Evolutionary conservation across 1,140 invertebrate species (phyloP), one percentile per base, ranked within the genome.

Genomic region (Leucophenga varia): DNA sequence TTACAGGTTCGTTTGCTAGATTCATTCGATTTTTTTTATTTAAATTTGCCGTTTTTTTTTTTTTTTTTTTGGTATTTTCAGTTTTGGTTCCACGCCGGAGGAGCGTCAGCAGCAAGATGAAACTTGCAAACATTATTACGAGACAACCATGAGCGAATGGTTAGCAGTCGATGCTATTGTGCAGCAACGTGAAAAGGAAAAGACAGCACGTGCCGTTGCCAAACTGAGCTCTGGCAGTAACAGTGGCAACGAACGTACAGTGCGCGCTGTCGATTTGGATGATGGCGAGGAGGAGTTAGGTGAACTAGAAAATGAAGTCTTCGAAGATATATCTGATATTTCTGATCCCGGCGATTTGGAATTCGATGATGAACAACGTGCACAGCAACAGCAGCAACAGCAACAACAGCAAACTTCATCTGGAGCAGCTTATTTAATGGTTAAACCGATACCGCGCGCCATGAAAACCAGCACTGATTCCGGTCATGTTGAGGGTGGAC

Each of bases 121-220:
- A 49, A 77, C 79, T 36, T 84, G 87, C 46, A 80, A 84, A 54
- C 82, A 86, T 41, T 82, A 85, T 49, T 93, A 93, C 61, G 92
- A 95, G 77, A 87, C 88, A 6, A 90, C 86, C 2, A 93, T 94
- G 90, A 92, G 90, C 1, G 93, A 95, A 70, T 97, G 94, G 94
- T 75, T 93, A 40, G 91, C 90, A 2, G 90, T 96, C 1, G 94
- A 96, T 72, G 91, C 91, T 1, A 94, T 95, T 47, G 90, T 95
- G 1, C 74, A 86, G 47, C 91, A 95, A 71, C 70, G 87, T 47
- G 93, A 97, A 64, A 87, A 89, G 46, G 84, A 85, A 63, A 81
- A 80, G 21, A 84, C 84, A 2, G 82, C 83, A 0, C 78, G 81
- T 10, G 84, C 83, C 9, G 82, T 85, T 43, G 84, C 84, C 5